Percentiles rank a stretch among this genome's conserved stretches.
These are phyloP conservation scores for Balaenoptera acutorostrata DNA, from an alignment of 2,113 vertebrate species.

Conservation along the genomic window DNA sequence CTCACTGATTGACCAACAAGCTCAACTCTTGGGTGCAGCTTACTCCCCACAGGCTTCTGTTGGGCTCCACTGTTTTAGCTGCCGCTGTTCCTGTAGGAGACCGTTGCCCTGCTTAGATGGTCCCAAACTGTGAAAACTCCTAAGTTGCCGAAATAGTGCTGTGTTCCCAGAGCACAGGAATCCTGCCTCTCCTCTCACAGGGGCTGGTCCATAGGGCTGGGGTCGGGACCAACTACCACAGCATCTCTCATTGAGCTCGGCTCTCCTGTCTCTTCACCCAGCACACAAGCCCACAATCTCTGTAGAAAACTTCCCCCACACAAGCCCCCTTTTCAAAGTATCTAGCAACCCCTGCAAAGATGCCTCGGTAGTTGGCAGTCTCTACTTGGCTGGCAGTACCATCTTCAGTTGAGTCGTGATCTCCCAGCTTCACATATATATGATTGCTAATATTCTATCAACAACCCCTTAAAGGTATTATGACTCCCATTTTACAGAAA, in stretches of 20 bases:
- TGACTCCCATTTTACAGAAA: not conserved
- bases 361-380: not conserved
- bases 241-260: not conserved
- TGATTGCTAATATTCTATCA: not conserved
- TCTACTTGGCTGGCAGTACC: not conserved
- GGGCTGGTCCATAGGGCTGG: not conserved
- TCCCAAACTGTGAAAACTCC: not conserved
- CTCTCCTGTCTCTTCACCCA: not conserved
- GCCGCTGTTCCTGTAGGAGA: not conserved
- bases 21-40: not conserved
- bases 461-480: not conserved
- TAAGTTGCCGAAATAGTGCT: not conserved
- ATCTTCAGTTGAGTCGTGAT: not conserved
- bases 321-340: not conserved
- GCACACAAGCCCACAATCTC: not conserved
- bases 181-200: not conserved
- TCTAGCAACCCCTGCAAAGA: not conserved
- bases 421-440: not conserved
- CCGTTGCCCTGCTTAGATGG: not conserved
- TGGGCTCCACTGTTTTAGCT: not conserved
- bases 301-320: not conserved
- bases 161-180: not conserved
- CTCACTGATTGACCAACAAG: not conserved
- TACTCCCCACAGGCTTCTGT: not conserved
- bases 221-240: not conserved